Evolutionary conservation across 1,140 invertebrate species (phyloP).

Genomic region (Bombus sylvicola): DNA sequence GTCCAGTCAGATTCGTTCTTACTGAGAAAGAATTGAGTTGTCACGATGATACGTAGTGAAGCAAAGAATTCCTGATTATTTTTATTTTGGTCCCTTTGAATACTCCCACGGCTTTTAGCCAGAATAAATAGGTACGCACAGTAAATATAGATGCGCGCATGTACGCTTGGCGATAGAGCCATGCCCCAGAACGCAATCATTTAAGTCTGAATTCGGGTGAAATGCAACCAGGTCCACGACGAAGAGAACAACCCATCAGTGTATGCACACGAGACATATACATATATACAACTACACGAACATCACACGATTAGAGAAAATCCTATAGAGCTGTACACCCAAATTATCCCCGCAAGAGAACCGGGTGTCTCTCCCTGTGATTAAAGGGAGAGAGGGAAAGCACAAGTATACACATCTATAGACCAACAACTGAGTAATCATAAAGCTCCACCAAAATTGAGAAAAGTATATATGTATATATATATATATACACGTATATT

Average conservation of each 20-base stretch:
- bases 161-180: constrained; percentile 41
- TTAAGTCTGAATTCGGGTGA: constrained; percentile 63
- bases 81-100: neutral
- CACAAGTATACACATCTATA: neutral
- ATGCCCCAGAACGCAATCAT: constrained; percentile 5
- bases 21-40: neutral
- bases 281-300: neutral
- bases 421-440: neutral
- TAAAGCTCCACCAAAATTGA: neutral
- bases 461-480: neutral
- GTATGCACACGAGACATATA: constrained; percentile 1
- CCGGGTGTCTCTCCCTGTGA: neutral
- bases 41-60: neutral
- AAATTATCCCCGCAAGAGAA: constrained; percentile 16
- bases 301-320: neutral
- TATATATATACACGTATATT: neutral
- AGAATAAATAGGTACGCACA: constrained; percentile 68
- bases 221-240: constrained; percentile 65
- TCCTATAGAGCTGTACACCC: neutral
- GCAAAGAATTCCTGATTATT: neutral
- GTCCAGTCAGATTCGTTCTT: neutral
- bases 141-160: constrained; percentile 63
- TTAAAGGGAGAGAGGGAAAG: constrained; percentile 11
- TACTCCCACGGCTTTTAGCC: constrained; percentile 2
- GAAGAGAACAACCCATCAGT: constrained; percentile 25